Base-by-base conservation (phyloP, 2,113 vertebrate genomes). In the Dasyornis broadbenti region DNA sequence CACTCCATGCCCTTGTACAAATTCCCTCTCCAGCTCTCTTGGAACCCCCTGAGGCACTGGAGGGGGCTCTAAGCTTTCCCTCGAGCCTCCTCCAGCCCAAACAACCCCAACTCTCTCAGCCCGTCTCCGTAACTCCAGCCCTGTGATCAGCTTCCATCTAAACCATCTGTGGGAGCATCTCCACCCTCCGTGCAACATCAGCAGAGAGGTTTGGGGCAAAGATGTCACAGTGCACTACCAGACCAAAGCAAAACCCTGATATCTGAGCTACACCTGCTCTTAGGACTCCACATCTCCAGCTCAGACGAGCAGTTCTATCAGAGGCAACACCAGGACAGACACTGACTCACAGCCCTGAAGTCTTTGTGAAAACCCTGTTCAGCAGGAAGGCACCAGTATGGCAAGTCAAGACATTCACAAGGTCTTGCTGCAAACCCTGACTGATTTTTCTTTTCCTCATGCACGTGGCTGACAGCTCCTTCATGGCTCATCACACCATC, bases 151-250 rank as follows among this genome's bases (percentile, higher is more conserved):
- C n/a, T 15, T 54, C 21, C 47, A 35, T 8, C 40, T 42, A 35
- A 35, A 35, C 10, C 75, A 23, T 5, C 20, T 60, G 20, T 19
- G 44, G 64, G 45, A 12, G 10, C 18, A 56, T 10, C 69, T 78
- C 30, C 22, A 81, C 9, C 23, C 69, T 60, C 23, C 19, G 23
- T 0, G 23, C 33, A 52, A 19, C 14, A 79, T 11, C 39, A 40
- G 3, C 7, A 60, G 35, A 59, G 31, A n/a, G 7, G 0, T 28
- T 19, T 60, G 11, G 49, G 40, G 52, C 14, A n/a, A 79, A 75
- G 15, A 40, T 1, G 0, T 4, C 31, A 82, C 10, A 3, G 4
- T 50, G 13, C 17, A 19, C 7, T 31, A 15, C 33, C 15, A 56
- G 15, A 30, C 1, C 30, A 75, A 8, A 39, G 30, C 9, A 90